Evolutionary conservation across 2,888 invertebrate genomes (phyloP).

Genomic region (Pandemis corylana): DNA sequence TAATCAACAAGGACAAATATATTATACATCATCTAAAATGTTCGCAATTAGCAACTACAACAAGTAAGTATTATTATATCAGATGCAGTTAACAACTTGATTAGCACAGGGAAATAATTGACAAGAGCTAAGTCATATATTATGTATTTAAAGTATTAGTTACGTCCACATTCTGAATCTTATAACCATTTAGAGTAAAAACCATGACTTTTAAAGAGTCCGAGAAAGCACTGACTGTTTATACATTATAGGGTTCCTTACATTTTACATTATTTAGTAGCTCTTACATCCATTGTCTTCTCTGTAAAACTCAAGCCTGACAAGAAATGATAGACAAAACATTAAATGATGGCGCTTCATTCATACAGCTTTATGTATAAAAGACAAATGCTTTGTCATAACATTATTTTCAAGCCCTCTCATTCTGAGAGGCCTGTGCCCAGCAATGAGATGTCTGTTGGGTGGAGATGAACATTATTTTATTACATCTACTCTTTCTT

Average conservation of each 20-base stretch:
- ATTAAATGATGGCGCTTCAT: no score
- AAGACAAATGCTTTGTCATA: no score
- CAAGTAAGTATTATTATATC: slow-evolving; percentile 69
- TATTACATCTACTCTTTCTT: not conserved
- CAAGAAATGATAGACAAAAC: no score
- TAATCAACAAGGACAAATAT: slow-evolving; percentile 77
- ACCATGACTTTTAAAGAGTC: not conserved
- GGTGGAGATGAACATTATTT: no score
- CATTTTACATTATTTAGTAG: not conserved
- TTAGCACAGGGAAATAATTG: slow-evolving; percentile 73
- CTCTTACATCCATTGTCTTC: no score
- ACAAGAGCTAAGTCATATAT: slow-evolving; percentile 56
- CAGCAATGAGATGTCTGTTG: no score
- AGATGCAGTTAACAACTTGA: slow-evolving; percentile 66
- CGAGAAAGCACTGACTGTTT: no score
- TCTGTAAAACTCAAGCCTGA: no score
- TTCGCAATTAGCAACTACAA: slow-evolving; percentile 79
- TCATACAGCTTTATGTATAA: no score
- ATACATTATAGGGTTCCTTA: no score
- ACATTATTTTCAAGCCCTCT: no score
- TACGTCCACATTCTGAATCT: slow-evolving; percentile 40
- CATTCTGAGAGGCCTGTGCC: no score
- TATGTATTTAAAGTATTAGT: slow-evolving; percentile 35
- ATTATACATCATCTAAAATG: slow-evolving; percentile 81
- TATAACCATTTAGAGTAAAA: slow-evolving; percentile 7